Conservation (phyloP, 2,113 vertebrate species). For the Leptocoma aspasia region DNA sequence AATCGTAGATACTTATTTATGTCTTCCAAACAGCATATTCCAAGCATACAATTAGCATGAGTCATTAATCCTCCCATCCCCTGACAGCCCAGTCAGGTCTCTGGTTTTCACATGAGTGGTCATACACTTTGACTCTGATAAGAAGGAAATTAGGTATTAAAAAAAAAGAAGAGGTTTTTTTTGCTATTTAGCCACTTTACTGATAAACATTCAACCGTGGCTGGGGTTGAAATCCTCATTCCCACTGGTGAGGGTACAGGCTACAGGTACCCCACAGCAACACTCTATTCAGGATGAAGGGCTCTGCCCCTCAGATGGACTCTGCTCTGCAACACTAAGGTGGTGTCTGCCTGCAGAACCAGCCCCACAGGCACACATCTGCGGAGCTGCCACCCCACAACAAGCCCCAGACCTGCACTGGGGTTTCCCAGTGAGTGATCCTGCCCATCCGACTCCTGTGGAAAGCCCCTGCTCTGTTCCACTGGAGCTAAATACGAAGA, state of each 20-base stretch:
- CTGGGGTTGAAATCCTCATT: background rate
- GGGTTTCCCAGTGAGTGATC: fast-evolving
- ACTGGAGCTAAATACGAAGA: background rate
- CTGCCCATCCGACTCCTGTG: background rate
- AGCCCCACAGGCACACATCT: background rate
- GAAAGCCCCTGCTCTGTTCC: background rate
- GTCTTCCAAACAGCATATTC: background rate
- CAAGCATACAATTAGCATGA: background rate
- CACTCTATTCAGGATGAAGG: background rate
- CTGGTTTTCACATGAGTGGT: background rate
- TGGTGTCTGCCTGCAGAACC: background rate
- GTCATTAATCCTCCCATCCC: background rate
- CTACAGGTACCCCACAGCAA: background rate
- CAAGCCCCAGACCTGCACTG: background rate
- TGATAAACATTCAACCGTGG: background rate
- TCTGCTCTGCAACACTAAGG: background rate
- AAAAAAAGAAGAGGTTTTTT: background rate
- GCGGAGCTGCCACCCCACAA: background rate
- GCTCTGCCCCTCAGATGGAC: background rate
- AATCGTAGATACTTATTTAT: background rate
- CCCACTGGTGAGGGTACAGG: background rate
- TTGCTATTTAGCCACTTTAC: background rate
- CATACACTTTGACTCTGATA: background rate
- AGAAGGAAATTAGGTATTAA: background rate
- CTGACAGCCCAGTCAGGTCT: background rate